phyloP scores from a whole-genome alignment of 2,113 vertebrate species.

The Argyrosomus japonicus region DNA sequence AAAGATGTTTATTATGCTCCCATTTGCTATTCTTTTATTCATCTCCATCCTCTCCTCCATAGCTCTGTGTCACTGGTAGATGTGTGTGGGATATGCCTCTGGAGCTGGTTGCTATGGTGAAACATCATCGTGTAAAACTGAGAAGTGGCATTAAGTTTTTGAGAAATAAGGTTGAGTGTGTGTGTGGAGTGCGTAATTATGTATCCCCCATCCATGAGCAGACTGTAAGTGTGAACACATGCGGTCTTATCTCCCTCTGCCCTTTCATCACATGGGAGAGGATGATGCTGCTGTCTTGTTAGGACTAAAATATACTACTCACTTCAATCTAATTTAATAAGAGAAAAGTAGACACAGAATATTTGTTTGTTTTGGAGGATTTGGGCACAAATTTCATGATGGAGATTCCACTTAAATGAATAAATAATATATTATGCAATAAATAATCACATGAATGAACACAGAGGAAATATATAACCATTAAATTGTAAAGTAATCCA shows the following conservation, averaged over 20 bases:
- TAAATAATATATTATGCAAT: not conserved
- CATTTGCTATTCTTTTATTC: conserved; percentile 44
- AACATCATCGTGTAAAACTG: conserved; percentile 47
- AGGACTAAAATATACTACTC: not conserved
- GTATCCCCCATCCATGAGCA: not conserved
- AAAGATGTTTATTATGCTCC: conserved; percentile 15
- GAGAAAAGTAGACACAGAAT: too few species aligned
- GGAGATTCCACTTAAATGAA: not conserved
- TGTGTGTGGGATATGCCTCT: conserved; percentile 62
- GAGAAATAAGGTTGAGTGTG: conserved; percentile 25
- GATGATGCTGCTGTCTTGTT: not conserved
- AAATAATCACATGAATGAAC: not conserved
- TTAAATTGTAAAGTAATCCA: not conserved
- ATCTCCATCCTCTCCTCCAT: conserved; percentile 29
- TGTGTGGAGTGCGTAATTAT: conserved; percentile 17
- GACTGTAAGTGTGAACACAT: conserved; percentile 4
- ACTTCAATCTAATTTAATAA: too few species aligned
- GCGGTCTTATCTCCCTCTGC: not conserved
- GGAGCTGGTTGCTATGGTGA: conserved; percentile 73
- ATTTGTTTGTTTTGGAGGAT: not conserved
- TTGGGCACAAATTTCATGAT: not conserved
- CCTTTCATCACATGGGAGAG: not conserved
- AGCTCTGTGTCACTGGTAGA: conserved; percentile 22
- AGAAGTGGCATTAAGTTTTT: conserved; percentile 43
- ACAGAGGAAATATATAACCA: not conserved